Percentiles rank a stretch among this genome's conserved stretches.
phyloP scores from a whole-genome alignment of 2,113 vertebrate genomes.

The Ellobius talpinus region DNA sequence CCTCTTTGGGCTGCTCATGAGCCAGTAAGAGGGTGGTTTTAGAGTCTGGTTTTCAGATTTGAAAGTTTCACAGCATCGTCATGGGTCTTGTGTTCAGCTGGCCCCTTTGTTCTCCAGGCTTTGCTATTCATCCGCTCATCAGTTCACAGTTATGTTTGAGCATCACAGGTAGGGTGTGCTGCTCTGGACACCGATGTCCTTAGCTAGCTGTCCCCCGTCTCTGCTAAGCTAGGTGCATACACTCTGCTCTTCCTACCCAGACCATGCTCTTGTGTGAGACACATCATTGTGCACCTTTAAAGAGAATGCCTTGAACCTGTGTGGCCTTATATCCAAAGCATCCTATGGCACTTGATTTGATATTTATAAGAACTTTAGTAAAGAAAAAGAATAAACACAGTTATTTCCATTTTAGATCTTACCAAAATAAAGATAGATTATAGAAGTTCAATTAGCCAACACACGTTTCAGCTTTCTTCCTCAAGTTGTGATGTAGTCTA shows the following conservation, averaged over 20 bases:
- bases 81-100: neutral
- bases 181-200: neutral
- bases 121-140: neutral
- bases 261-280: neutral
- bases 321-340: neutral
- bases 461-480: neutral
- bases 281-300: neutral
- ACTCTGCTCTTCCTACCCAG: neutral
- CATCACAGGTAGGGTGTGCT: neutral
- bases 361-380: neutral
- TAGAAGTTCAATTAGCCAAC: neutral
- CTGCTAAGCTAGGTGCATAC: neutral
- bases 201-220: neutral
- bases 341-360: slow-evolving; percentile 44
- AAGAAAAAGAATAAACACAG: neutral
- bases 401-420: slow-evolving; percentile 22
- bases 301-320: neutral
- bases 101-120: neutral
- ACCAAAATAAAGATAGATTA: neutral
- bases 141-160: neutral
- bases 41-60: neutral
- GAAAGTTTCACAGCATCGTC: neutral
- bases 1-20: neutral
- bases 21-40: neutral
- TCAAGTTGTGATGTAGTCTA: neutral